Evolutionary conservation across 2,888 invertebrate species (phyloP).

Genomic region (Hirudinaria manillensis): DNA sequence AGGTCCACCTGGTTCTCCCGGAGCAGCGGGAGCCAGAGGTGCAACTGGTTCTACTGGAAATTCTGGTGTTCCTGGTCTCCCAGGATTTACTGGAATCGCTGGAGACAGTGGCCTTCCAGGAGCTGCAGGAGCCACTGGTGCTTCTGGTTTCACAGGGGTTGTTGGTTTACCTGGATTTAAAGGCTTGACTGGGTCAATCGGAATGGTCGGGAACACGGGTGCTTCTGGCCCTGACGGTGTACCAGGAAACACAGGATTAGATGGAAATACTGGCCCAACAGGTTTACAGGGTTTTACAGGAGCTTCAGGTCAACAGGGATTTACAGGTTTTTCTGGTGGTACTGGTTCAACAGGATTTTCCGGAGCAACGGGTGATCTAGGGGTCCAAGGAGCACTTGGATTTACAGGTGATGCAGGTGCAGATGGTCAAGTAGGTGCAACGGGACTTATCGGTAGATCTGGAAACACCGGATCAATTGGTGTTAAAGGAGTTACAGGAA

Average conservation of each 20-base stretch:
- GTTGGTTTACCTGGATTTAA: background rate
- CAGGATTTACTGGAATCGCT: constrained; percentile 29
- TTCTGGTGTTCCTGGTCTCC: constrained; percentile 8
- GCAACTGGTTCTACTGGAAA: background rate
- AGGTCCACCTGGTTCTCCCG: constrained; percentile 8
- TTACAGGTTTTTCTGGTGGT: background rate
- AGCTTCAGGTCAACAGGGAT: constrained; percentile 11
- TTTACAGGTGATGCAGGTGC: constrained; percentile 1
- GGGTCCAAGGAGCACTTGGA: constrained; percentile 12
- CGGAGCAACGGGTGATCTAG: constrained; percentile 12
- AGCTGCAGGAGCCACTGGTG: constrained; percentile 30
- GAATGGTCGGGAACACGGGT: background rate
- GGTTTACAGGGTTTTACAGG: constrained; percentile 4
- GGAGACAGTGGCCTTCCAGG: constrained; percentile 25
- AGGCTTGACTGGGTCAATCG: background rate
- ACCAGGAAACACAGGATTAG: background rate
- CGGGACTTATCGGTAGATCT: background rate
- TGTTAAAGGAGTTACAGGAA: background rate
- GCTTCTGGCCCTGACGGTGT: background rate
- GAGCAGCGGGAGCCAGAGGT: constrained; percentile 19
- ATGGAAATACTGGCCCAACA: background rate
- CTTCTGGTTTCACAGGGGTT: constrained; percentile 27
- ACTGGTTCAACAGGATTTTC: constrained; percentile 24
- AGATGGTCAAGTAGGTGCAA: constrained; percentile 13
- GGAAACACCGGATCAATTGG: constrained; percentile 17